These are phyloP conservation scores for Amblyjoppa proteus DNA, from an alignment of 2,888 invertebrate species.

Conservation along the genomic window DNA sequence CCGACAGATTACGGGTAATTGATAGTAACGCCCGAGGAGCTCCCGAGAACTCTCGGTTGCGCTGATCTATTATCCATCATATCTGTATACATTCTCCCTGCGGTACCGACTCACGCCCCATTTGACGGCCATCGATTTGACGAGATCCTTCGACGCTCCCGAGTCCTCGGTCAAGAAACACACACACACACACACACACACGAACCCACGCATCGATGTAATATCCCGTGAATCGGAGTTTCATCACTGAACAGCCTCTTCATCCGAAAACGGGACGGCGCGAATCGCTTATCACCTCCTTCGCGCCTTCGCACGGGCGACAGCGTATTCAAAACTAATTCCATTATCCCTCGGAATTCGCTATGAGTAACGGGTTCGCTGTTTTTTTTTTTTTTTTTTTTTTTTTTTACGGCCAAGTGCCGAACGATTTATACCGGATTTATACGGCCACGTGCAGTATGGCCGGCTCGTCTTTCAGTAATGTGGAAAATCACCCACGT, in stretches of 20 bases:
- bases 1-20: conserved; percentile 66
- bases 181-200: conserved; percentile 16
- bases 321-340: conserved; percentile 48
- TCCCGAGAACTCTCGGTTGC: conserved; percentile 9
- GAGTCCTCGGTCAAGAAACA: conserved; percentile 30
- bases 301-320: neutral
- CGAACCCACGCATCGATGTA: neutral
- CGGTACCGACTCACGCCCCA: conserved; percentile 1
- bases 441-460: conserved; percentile 14
- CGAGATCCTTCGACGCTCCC: conserved; percentile 15
- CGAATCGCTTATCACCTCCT: neutral
- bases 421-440: conserved; percentile 44
- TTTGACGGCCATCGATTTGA: conserved; percentile 38
- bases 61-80: conserved; percentile 19
- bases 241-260: neutral
- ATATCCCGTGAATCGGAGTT: conserved; percentile 3
- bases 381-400: conserved; percentile 33
- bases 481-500: conserved; percentile 24
- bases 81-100: conserved; percentile 6
- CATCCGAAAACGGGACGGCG: neutral
- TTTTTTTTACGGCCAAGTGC: conserved; percentile 25
- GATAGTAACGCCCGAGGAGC: conserved; percentile 56
- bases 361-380: conserved; percentile 27
- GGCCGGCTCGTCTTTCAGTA: conserved; percentile 31
- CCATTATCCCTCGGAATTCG: conserved; percentile 43